Evolutionary conservation across 2,797 vertebrate species (phyloP).

Genomic region (Gobio occitaniae): DNA sequence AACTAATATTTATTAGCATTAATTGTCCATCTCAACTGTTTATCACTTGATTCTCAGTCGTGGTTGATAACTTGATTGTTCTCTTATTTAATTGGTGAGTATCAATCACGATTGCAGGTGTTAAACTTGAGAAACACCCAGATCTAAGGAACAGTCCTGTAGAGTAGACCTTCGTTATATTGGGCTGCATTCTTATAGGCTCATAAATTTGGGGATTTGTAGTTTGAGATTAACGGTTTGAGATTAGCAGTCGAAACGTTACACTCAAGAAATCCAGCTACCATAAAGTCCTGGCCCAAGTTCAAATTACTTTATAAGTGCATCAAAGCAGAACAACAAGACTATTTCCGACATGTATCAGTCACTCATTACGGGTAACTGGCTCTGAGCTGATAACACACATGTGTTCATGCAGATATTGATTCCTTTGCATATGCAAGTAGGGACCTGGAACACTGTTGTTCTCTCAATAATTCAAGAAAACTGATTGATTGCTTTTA

Average conservation of each 20-base stretch:
- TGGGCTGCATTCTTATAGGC: slow-evolving; percentile 1
- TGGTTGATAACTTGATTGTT: not conserved
- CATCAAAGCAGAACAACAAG: slow-evolving; percentile 10
- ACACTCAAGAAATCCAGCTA: slow-evolving; percentile 11
- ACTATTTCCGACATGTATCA: slow-evolving; percentile 7
- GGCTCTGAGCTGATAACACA: not conserved
- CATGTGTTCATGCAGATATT: not conserved
- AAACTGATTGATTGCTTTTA: not conserved
- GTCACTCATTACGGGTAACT: slow-evolving; percentile 22
- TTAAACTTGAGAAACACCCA: not conserved
- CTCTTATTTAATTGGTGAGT: not conserved
- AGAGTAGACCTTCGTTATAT: not conserved
- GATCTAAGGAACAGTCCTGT: not conserved
- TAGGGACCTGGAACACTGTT: not conserved
- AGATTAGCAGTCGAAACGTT: slow-evolving; percentile 21
- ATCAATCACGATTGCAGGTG: not conserved
- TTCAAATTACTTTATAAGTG: not conserved
- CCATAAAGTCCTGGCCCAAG: slow-evolving; percentile 30
- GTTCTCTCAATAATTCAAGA: not conserved
- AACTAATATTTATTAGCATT: not conserved
- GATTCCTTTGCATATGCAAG: not conserved
- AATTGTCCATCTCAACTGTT: not conserved
- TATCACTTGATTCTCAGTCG: not conserved
- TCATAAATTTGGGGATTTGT: slow-evolving; percentile 6
- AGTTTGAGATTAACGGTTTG: not conserved